phyloP scores from a whole-genome alignment of 2,888 invertebrate species.

The Apotomis capreana region DNA sequence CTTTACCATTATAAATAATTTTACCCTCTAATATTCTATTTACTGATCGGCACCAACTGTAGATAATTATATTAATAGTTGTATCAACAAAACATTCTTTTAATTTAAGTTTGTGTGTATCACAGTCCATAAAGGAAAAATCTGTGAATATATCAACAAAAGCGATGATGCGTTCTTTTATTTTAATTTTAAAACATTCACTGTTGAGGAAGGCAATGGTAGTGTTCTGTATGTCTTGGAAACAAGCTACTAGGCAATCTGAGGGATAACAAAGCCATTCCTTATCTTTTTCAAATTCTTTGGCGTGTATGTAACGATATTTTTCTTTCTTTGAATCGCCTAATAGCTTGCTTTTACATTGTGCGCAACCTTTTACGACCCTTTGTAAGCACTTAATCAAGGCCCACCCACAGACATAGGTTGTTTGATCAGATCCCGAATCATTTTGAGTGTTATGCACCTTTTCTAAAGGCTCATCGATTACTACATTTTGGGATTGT shows the following conservation, averaged over 20 bases:
- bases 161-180: neutral
- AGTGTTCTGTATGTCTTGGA: no score
- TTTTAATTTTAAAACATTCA: neutral
- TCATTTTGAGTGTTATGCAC: neutral
- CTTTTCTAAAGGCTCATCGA: no score
- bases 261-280: no score
- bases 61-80: slow-evolving; percentile 40
- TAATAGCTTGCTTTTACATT: slow-evolving; percentile 1
- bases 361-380: neutral
- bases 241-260: no score
- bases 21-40: slow-evolving; percentile 42
- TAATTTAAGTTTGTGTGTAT: neutral
- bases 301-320: neutral
- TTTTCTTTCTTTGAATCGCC: neutral
- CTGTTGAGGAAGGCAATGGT: no score
- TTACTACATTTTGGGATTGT: no score
- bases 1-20: slow-evolving; percentile 40
- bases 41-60: slow-evolving; percentile 43
- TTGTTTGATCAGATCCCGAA: neutral
- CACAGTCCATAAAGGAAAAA: neutral
- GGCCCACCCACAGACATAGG: slow-evolving; percentile 9
- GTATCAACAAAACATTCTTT: neutral
- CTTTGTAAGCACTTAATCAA: no score
- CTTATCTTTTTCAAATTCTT: no score
- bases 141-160: neutral